Evolutionary conservation across 2,888 invertebrate genomes (phyloP).

Genomic region (Lasioglossum zephyrum): DNA sequence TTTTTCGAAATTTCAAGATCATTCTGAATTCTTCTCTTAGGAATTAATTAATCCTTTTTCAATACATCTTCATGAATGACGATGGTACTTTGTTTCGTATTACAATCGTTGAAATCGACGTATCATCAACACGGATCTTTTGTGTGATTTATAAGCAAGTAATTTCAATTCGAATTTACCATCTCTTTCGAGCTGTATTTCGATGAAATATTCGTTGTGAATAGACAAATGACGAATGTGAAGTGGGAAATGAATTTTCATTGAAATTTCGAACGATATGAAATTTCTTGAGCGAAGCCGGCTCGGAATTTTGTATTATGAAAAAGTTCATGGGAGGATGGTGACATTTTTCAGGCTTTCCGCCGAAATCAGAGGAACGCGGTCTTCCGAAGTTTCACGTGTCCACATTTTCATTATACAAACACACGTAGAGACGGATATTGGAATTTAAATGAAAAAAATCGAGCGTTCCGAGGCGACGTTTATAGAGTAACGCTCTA

Average conservation of each 20-base stretch:
- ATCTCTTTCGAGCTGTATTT: background rate
- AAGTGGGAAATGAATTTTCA: background rate
- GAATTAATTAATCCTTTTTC: no score
- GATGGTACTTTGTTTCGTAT: no score
- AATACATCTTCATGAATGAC: no score
- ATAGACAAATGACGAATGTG: background rate
- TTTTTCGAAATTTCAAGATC: no score
- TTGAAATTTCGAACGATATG: background rate
- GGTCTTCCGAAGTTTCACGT: background rate
- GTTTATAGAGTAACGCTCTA: background rate
- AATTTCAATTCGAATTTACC: background rate
- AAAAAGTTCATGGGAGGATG: background rate
- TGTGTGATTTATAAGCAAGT: background rate
- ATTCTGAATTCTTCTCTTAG: no score
- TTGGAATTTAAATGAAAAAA: conserved; percentile 31
- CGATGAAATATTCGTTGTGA: background rate
- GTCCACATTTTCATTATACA: conserved; percentile 20
- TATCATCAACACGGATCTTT: background rate
- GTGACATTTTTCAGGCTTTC: background rate
- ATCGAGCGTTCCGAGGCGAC: conserved; percentile 2
- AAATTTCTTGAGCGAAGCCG: background rate
- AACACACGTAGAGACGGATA: background rate
- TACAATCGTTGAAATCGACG: no score
- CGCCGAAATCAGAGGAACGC: background rate
- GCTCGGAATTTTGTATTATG: background rate